These are phyloP conservation scores for Muricea muricata DNA, from an alignment of 92 coral and sea anemone genomes.

Conservation along the genomic window DNA sequence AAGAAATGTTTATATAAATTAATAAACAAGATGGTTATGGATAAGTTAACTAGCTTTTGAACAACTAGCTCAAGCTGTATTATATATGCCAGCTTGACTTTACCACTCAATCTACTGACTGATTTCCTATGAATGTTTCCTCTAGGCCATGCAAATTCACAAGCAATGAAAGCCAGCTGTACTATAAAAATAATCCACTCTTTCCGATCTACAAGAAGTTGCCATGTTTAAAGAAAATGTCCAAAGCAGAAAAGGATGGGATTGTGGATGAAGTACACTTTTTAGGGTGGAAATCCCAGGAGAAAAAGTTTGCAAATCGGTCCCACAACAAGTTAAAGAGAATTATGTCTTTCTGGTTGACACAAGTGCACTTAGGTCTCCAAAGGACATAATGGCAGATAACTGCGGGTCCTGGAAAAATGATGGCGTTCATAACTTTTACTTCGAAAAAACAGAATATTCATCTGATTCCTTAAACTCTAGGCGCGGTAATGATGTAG, in stretches of 20 bases:
- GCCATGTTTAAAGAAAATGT: neutral
- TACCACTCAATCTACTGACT: no score
- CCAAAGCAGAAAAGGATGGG: neutral
- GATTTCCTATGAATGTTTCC: no score
- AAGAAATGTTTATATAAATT: no score
- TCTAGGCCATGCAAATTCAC: no score
- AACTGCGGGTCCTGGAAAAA: neutral
- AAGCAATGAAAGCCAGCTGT: no score
- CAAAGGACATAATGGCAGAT: neutral
- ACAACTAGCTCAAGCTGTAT: no score
- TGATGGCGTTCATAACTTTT: neutral
- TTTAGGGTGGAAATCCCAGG: neutral
- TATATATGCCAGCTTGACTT: no score
- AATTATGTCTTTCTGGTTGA: neutral
- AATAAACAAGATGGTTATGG: no score
- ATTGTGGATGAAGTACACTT: neutral
- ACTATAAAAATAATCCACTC: neutral
- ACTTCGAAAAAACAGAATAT: neutral
- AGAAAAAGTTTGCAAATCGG: neutral
- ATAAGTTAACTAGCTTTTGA: no score
- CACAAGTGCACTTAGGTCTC: neutral
- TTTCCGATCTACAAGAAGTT: neutral
- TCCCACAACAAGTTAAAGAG: neutral
- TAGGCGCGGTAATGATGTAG: neutral
- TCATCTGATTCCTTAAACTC: neutral